phyloP scores from a whole-genome alignment of 2,113 vertebrate species.

The Pachypanchax playfairii region DNA sequence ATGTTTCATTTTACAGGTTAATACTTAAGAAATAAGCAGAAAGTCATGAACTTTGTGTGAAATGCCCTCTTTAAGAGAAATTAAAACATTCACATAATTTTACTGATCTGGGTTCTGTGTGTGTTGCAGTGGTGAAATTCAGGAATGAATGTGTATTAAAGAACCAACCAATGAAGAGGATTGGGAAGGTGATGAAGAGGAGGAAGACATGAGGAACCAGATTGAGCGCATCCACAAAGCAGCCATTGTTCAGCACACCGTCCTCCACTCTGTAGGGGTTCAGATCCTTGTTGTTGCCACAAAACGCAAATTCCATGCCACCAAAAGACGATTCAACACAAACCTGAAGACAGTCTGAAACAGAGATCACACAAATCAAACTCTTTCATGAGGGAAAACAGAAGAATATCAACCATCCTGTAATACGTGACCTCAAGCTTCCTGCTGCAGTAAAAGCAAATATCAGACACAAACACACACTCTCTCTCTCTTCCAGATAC shows the following conservation, averaged over 20 bases:
- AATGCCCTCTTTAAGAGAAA: no score
- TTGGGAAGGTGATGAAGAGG: conserved; percentile 98
- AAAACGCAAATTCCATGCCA: conserved; percentile 92
- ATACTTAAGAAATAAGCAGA: no score
- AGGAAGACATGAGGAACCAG: conserved; percentile 97
- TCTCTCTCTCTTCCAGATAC: not conserved
- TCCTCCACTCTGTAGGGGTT: conserved; percentile 85
- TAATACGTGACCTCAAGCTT: not conserved
- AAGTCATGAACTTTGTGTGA: no score
- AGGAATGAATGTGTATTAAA: not conserved
- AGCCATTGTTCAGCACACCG: conserved; percentile 89
- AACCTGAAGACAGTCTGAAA: conserved; percentile 44
- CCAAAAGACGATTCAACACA: conserved; percentile 27
- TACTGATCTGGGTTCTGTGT: not conserved
- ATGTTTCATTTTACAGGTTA: no score
- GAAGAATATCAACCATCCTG: not conserved
- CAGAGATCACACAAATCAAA: not conserved
- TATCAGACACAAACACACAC: no score
- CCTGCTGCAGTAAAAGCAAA: no score
- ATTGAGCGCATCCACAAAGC: conserved; percentile 97
- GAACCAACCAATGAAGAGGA: conserved; percentile 93
- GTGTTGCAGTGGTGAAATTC: not conserved
- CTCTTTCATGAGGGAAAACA: not conserved
- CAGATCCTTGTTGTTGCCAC: conserved; percentile 80
- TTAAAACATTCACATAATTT: not conserved